These are phyloP conservation scores for Ormia ochracea DNA, from an alignment of 2,888 invertebrate genomes.

Conservation along the genomic window DNA sequence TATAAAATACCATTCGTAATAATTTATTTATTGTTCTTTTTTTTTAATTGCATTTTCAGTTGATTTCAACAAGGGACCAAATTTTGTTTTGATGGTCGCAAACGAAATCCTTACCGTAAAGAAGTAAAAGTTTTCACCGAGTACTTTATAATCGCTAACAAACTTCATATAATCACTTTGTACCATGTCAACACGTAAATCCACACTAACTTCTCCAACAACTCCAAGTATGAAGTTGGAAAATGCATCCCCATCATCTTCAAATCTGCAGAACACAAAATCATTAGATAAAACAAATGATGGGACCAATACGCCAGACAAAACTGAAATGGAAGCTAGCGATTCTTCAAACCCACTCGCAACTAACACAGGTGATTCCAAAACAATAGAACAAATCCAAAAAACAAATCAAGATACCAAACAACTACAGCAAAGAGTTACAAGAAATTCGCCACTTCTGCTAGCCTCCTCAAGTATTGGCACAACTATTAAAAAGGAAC, in stretches of 20 bases:
- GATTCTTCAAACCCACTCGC: conserved; percentile 19
- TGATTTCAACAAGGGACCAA: conserved; percentile 51
- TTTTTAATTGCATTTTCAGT: conserved; percentile 31
- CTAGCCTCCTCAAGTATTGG: conserved; percentile 59
- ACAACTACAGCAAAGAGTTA: conserved; percentile 64
- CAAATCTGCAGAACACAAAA: conserved; percentile 35
- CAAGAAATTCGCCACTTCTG: conserved; percentile 70
- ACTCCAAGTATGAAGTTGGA: conserved; percentile 55
- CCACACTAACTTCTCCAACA: conserved; percentile 51
- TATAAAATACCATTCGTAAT: too few relatives aligned
- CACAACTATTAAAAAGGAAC: conserved; percentile 64
- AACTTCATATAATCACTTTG: conserved; percentile 46
- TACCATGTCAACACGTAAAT: conserved; percentile 65
- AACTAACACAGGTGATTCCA: conserved; percentile 14
- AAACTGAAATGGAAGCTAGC: conserved; percentile 46
- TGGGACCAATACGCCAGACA: conserved; percentile 29
- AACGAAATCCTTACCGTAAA: not conserved
- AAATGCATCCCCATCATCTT: conserved; percentile 37
- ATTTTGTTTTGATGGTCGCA: conserved; percentile 31
- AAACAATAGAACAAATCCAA: conserved; percentile 37
- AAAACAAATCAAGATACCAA: conserved; percentile 59
- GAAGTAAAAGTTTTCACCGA: conserved; percentile 42
- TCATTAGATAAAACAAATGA: conserved; percentile 42
- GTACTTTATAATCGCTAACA: conserved; percentile 40
- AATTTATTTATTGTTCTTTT: not conserved